phyloP scores from a whole-genome alignment of 2,888 invertebrate species.

The Smittia sp. region DNA sequence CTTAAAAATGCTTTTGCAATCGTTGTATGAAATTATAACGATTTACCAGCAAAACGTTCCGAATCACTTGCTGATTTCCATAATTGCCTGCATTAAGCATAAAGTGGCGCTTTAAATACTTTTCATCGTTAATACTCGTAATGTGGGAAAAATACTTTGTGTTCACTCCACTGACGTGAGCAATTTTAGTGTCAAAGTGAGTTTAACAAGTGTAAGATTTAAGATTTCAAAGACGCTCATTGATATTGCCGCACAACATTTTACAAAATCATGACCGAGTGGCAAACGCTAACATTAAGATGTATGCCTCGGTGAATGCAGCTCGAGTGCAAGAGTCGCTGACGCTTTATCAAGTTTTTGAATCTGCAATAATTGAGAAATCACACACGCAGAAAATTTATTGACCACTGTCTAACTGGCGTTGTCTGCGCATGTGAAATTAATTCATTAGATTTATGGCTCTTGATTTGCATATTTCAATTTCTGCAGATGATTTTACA shows the following conservation, averaged over 20 bases:
- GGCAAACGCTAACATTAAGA: background rate
- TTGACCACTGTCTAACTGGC: background rate
- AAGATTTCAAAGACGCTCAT: conserved; percentile 8
- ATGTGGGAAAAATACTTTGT: background rate
- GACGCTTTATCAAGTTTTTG: background rate
- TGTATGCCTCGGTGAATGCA: background rate
- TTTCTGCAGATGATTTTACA: background rate
- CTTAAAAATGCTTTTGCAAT: too few relatives aligned
- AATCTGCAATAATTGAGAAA: conserved; percentile 8
- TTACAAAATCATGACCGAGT: background rate
- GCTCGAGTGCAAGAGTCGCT: background rate
- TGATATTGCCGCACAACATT: conserved; percentile 8
- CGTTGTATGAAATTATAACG: too few relatives aligned
- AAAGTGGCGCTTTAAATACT: background rate
- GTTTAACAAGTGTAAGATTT: conserved; percentile 12
- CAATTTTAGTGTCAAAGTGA: conserved; percentile 2
- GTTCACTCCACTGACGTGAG: background rate
- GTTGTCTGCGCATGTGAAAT: background rate
- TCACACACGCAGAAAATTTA: background rate
- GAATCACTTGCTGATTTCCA: background rate
- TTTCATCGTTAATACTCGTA: background rate
- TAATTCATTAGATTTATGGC: background rate
- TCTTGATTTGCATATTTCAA: background rate
- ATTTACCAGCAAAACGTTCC: background rate
- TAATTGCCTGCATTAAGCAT: background rate